Base-by-base conservation (phyloP, 2,888 invertebrate genomes). In the Cetonia aurata region DNA sequence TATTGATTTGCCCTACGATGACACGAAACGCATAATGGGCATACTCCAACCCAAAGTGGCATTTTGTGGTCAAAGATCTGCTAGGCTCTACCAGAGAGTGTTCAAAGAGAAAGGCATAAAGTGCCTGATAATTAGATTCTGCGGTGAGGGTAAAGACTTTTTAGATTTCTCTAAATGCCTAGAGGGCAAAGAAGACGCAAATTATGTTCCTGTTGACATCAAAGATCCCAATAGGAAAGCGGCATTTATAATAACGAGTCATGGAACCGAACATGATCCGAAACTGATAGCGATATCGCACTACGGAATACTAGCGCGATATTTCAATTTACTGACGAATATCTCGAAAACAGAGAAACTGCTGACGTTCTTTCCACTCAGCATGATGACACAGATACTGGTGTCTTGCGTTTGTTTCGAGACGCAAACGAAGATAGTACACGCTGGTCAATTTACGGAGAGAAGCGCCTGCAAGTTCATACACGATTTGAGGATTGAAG, bases 241-340 rank as follows among this genome's bases (percentile, higher is more conserved):
- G 4, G 82, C 82, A 0, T 81, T 83, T 69, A 79, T 83, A 42
- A 46, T 82, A 13, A 76, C 80, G 12, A 80, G 82, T 0, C 81
- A 80, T 70, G 81, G 80, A 4, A 79, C 81, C 0, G 74, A 71
- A 4, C 77, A 74, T 9, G 48, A 68, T 2, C 78, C 80, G 1
- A 80, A 81, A 73, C 71, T 83, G 10, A 78, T 83, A 1, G 80
- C 80, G 53, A 65, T 82, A 3, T 82, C 82, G 0, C 83, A 83
- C 70, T 74, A 79, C 33, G 78, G 78, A 65, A 75, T 82, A 12
- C 75, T 73, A 15, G 56, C 75, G 12, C 81, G 82, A 69, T 59
- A 72, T 13, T 73, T 72, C 2, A 17, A 72, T 1, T 74, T 77
- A 13, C 76, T 79, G 42, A 55, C 74, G 31, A 60, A 79, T 1